Evolutionary conservation across 1,140 invertebrate genomes (phyloP).

Genomic region (Euschistus heros): DNA sequence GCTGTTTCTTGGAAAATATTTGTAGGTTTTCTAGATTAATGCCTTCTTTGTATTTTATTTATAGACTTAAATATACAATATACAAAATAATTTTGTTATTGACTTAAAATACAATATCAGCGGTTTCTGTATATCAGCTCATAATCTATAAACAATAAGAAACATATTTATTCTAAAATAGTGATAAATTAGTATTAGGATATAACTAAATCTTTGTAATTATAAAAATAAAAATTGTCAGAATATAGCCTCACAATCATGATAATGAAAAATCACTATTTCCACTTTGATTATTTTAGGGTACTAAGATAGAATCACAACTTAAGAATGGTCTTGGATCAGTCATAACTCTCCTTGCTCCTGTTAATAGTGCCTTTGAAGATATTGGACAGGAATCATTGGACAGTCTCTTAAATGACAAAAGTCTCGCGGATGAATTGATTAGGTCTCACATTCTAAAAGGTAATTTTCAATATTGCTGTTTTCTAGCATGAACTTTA

Average conservation of each 20-base stretch:
- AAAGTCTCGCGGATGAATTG: constrained; percentile 34
- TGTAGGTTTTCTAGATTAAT: neutral
- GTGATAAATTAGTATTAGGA: neutral
- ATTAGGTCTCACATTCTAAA: constrained; percentile 38
- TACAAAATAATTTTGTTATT: too few species aligned
- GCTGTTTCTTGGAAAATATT: constrained; percentile 2
- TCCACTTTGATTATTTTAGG: constrained; percentile 27
- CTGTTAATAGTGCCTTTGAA: constrained; percentile 37
- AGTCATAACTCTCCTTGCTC: constrained; percentile 39
- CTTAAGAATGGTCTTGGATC: constrained; percentile 31
- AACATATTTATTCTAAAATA: neutral
- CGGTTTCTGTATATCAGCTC: too few species aligned
- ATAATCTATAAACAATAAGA: too few species aligned
- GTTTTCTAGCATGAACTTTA: too few species aligned
- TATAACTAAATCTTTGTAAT: too few species aligned
- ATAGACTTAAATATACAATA: too few species aligned
- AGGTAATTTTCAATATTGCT: constrained; percentile 29
- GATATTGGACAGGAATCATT: constrained; percentile 34
- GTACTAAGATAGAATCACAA: constrained; percentile 36
- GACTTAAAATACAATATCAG: too few species aligned
- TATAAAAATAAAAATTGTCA: too few species aligned
- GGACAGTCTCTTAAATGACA: constrained; percentile 34
- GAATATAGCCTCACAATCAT: too few species aligned
- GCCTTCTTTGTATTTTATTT: too few species aligned
- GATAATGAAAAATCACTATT: neutral